Evolutionary conservation across 2,888 invertebrate genomes (phyloP), one percentile per base, ranked within the genome.

Genomic region (Magallana nippona): DNA sequence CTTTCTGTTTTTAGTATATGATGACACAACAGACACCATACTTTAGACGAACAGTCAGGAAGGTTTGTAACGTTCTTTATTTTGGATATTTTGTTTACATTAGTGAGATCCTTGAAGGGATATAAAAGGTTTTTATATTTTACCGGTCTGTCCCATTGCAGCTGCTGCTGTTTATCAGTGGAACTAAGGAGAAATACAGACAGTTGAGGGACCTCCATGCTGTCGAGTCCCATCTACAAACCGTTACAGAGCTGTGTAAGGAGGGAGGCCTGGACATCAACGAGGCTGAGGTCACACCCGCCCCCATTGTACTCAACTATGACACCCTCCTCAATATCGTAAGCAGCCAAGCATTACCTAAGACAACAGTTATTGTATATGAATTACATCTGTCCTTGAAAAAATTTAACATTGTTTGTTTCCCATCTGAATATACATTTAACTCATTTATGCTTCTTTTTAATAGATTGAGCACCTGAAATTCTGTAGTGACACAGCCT

Each of bases 121-220:
- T 44, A 8, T 44, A 44, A 3, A 44, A 32, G 1, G 63, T 81
- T 55, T 63, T 62, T 17, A 11, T 17, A 63, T 55, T 5, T 78
- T 22, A n/a, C 44, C 15, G 56, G 19, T 57, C 55, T 15, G 44
- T 82, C 32, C 27, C 78, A 32, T 87, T 89, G 1, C 88, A 94
- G 94, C 95, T 99, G 22, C 94, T 99, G 22, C 95, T 99, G 89
- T 97, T 98, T 90, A 96, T 99, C 89, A 98, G 98, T 94, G 98
- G 98, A 32, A 98, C 97, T 83, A 98, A 98, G 93, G 99, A 99
- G 90, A 97, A 98, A 83, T 99, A 99, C 95, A 96, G 99, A 0
- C 97, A 98, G 93, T 95, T 98, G 88, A 96, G 99, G 71, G 99
- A 99, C 95, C 96, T 98, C 17, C 98, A 99, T 94, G 97, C 98